Conservation (phyloP, 2,113 vertebrate genomes). For the Perca fluviatilis region DNA sequence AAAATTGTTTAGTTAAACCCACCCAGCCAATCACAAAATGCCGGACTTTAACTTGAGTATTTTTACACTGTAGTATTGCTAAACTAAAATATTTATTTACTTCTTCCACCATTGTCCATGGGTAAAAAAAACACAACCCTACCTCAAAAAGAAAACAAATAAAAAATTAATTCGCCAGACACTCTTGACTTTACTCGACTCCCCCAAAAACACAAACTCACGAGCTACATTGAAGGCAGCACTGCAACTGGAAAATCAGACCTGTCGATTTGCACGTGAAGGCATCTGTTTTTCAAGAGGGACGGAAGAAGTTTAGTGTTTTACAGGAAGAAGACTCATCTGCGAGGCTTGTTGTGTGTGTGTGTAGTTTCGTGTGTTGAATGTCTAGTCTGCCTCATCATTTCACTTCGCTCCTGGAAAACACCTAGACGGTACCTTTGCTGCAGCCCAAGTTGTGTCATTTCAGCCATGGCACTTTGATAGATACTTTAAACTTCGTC, state of each 20-base stretch:
- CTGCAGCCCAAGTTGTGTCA: background rate
- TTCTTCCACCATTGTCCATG: background rate
- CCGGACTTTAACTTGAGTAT: background rate
- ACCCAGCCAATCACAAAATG: background rate
- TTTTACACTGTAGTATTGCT: background rate
- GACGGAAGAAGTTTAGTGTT: slow-evolving; percentile 44
- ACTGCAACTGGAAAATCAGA: background rate
- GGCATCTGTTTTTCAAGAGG: background rate
- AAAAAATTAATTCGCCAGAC: no score
- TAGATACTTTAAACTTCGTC: no score
- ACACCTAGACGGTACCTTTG: rapidly evolving
- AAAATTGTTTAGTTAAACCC: no score
- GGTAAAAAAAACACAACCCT: background rate
- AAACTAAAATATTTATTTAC: no score
- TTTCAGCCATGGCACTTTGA: background rate
- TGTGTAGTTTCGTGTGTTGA: background rate
- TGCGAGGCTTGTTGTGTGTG: slow-evolving; percentile 7
- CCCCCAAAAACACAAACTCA: background rate
- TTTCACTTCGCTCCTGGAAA: background rate
- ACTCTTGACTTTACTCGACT: background rate
- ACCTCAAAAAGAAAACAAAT: background rate
- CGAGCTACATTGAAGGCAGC: slow-evolving; percentile 32
- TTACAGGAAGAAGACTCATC: slow-evolving; percentile 48
- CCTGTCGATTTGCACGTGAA: background rate
- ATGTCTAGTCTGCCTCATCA: rapidly evolving